Base-by-base conservation (phyloP, 1,140 invertebrate genomes). In the Leucophenga varia region DNA sequence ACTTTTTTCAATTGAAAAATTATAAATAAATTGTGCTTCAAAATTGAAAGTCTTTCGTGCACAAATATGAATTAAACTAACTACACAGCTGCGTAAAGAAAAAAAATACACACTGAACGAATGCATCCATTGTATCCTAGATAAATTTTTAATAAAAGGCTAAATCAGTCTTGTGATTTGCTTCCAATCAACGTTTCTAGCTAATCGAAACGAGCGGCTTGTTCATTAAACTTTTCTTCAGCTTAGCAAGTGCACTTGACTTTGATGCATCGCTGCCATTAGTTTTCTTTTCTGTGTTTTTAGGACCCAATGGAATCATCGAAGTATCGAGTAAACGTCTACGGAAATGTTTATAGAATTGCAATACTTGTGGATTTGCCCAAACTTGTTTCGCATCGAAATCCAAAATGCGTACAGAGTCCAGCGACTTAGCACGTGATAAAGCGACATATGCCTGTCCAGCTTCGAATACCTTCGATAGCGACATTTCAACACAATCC, bases 391-490 rank as follows among this genome's bases (percentile, higher is more conserved):
- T 81, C 4, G 83, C 77, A 71, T 89, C 85, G 78, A 97, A 97
- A 75, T 95, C 92, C 43, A 95, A 75, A 36, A 97, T 87, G 54
- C 91, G 78, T 21, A 98, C 78, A 12, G 88, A 85, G 47, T 91
- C 78, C 35, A 98, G 79, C 71, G 86, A 93, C 68, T 91, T 87
- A 17, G 94, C 94, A 59, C 95, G 80, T 8, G 93, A 96, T 13
- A 98, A 70, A 2, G 95, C 95, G 0, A 98, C 94, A 79, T 98
- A 97, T 1, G 94, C 91, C 79, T 98, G 95, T 0, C 95, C 95
- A 16, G 90, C 87, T 78, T 97, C 93, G 78, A 97, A 97, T 9
- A 93, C 91, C 63, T 86, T 85, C 0, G 85, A 83, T 25, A 97
- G 75, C 12, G 90, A 93, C 83, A 97, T 94, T 79, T 97, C 93